Conservation (phyloP, 2,797 vertebrate genomes). For the Dermochelys coriacea region DNA sequence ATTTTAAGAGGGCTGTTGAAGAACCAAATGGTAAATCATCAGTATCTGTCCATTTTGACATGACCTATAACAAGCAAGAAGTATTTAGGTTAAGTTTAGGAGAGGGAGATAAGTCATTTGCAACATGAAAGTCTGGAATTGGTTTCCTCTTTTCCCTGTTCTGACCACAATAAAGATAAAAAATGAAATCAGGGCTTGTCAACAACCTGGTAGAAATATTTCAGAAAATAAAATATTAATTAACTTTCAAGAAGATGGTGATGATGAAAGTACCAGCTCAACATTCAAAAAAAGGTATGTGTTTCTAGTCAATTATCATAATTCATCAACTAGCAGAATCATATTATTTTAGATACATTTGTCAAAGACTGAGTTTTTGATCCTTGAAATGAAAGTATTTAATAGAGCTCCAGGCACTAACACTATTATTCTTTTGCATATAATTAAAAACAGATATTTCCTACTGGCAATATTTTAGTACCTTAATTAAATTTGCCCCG, state of each 20-base stretch:
- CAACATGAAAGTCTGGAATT: background rate
- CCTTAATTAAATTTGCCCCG: conserved; percentile 14
- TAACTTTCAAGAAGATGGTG: conserved; percentile 51
- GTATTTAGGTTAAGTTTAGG: conserved; percentile 38
- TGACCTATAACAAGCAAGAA: conserved; percentile 51
- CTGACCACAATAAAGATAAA: conserved; percentile 63
- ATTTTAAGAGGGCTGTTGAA: conserved; percentile 58
- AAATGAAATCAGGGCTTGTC: conserved; percentile 25
- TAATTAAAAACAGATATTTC: conserved; percentile 6
- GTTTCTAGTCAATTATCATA: conserved; percentile 4
- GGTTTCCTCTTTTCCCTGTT: conserved; percentile 49
- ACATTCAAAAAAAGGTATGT: conserved; percentile 77
- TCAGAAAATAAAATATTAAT: conserved; percentile 43
- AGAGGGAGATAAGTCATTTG: conserved; percentile 46
- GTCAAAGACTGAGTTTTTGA: background rate
- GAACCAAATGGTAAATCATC: conserved; percentile 44
- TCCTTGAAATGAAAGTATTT: conserved; percentile 21
- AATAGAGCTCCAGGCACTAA: background rate
- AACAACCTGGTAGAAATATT: conserved; percentile 38
- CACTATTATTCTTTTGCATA: background rate
- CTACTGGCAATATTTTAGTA: conserved; percentile 12
- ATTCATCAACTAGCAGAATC: background rate
- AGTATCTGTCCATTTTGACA: conserved; percentile 46
- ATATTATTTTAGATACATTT: conserved; percentile 11
- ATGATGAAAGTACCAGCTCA: conserved; percentile 65